Conservation (phyloP, 2,113 vertebrate genomes). For the cattle (Bos taurus) region DNA sequence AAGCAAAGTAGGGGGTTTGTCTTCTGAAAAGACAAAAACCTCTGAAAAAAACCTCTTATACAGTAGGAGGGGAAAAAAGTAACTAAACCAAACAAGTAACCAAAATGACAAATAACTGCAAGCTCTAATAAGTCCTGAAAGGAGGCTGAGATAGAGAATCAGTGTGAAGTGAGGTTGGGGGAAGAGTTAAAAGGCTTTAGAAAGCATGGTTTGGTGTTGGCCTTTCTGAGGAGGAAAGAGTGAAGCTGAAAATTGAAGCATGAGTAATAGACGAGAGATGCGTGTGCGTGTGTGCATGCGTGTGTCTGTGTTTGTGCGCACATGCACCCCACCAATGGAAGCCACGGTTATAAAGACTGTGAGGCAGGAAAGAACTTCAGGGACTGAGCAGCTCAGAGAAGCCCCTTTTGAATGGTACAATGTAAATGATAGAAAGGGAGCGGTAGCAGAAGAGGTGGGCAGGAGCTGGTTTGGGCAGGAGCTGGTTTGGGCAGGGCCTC, state of each 20-base stretch:
- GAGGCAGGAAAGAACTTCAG: background rate
- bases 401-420: background rate
- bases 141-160: background rate
- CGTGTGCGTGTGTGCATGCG: rapidly evolving
- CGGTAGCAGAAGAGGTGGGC: background rate
- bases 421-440: background rate
- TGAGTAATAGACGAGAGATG: background rate
- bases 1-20: background rate
- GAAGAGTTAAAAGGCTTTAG: background rate
- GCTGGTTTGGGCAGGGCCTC: too few species aligned
- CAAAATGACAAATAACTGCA: background rate
- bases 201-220: background rate
- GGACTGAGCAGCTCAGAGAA: background rate
- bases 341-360: background rate
- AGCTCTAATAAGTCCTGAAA: background rate
- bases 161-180: too few species aligned
- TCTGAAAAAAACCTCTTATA: background rate
- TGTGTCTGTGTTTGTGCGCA: background rate
- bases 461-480: too few species aligned
- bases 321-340: background rate
- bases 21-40: background rate
- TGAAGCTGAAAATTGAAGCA: background rate
- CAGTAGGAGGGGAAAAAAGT: background rate
- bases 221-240: background rate
- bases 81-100: background rate